A percentile compares a stretch with the other conserved stretches of the same genome.
These are phyloP conservation scores for Propithecus perrieri DNA, from an alignment of 2,797 vertebrate species.

Conservation along the genomic window DNA sequence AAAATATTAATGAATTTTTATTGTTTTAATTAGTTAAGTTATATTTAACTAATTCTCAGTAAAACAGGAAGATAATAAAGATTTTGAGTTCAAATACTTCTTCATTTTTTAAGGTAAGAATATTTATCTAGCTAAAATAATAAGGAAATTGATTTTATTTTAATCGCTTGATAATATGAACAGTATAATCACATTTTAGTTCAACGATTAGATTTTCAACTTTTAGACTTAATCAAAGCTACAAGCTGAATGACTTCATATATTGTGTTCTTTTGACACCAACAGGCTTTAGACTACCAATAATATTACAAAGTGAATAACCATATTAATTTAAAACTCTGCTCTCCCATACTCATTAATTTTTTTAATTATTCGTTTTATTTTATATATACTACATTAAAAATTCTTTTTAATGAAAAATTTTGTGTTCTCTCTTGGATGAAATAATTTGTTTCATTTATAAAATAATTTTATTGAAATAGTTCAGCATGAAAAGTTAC, in stretches of 20 bases:
- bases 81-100: neutral
- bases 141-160: neutral
- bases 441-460: neutral
- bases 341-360: neutral
- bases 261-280: neutral
- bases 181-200: neutral
- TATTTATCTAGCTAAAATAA: neutral
- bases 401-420: neutral
- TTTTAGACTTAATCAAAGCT: neutral
- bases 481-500: neutral
- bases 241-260: neutral
- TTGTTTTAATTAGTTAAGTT: conserved; percentile 37
- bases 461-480: conserved; percentile 16
- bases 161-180: neutral
- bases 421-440: neutral
- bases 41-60: conserved; percentile 56
- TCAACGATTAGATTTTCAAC: neutral
- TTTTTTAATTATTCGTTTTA: neutral
- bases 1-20: conserved; percentile 44
- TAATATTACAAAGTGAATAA: neutral
- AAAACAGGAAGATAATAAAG: conserved; percentile 56
- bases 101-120: neutral
- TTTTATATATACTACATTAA: neutral
- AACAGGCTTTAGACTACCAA: neutral
- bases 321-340: neutral